phyloP scores from a whole-genome alignment of 2,113 vertebrate genomes.

The Pomatostomus ruficeps region DNA sequence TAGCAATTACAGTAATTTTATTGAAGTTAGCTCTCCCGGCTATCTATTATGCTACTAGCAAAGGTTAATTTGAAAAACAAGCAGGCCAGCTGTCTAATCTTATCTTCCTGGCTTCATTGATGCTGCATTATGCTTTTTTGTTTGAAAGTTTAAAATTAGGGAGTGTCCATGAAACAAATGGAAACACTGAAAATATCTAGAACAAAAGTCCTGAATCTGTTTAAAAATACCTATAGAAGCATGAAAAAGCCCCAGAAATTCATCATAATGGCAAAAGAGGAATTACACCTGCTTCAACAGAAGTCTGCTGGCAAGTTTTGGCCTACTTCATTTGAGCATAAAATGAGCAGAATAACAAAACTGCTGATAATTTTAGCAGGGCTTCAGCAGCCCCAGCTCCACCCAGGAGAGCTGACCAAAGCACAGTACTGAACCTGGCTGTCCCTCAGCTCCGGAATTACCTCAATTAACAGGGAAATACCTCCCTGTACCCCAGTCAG shows the following conservation, averaged over 20 bases:
- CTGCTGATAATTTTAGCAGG: neutral
- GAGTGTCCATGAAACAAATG: neutral
- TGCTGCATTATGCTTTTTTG: neutral
- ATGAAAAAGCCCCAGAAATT: rapidly evolving
- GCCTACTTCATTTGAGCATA: neutral
- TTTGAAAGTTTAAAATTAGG: neutral
- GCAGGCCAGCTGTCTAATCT: neutral
- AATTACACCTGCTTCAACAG: neutral
- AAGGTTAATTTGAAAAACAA: neutral
- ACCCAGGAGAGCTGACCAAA: neutral
- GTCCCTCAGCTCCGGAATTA: neutral
- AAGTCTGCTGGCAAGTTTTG: neutral
- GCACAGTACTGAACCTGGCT: neutral
- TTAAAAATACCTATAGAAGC: neutral
- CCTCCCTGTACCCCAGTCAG: neutral
- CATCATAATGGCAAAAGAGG: neutral
- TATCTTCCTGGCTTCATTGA: neutral
- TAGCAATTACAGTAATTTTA: neutral
- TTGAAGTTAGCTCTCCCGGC: neutral
- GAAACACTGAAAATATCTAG: neutral
- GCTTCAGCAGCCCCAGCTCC: neutral
- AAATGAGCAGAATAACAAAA: neutral
- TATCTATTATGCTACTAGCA: neutral
- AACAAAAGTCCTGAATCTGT: neutral
- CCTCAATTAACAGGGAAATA: neutral